These are phyloP conservation scores for Lota lota DNA, from an alignment of 2,113 vertebrate species.

Conservation along the genomic window DNA sequence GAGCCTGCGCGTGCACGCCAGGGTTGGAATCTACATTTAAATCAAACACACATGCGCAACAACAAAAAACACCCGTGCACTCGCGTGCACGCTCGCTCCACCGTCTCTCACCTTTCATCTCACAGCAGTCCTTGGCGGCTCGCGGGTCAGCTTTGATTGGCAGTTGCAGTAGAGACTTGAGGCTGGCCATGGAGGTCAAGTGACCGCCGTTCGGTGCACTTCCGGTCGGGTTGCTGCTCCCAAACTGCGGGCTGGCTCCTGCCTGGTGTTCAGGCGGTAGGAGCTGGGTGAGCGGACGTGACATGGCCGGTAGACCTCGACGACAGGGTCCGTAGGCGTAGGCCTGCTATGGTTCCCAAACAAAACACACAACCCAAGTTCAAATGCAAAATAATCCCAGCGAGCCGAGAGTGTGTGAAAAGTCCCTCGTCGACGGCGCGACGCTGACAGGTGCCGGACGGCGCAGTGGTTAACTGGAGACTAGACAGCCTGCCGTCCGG, in stretches of 20 bases:
- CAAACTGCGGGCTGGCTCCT: conserved; percentile 75
- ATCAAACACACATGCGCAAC: no score
- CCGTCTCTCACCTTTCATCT: conserved; percentile 73
- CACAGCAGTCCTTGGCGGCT: conserved; percentile 72
- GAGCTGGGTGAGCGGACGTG: conserved; percentile 74
- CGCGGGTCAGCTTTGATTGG: conserved; percentile 78
- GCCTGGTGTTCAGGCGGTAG: conserved; percentile 72
- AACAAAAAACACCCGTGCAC: background rate
- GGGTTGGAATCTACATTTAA: no score
- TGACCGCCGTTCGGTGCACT: conserved; percentile 67
- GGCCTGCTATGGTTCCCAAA: no score
- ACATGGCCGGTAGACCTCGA: conserved; percentile 59
- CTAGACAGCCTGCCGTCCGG: no score
- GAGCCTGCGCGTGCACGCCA: background rate
- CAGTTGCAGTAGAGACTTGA: conserved; percentile 77
- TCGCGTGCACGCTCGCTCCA: conserved; percentile 6
- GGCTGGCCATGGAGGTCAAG: conserved; percentile 76
- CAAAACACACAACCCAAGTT: no score
- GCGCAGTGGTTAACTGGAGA: no score
- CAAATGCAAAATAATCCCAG: background rate
- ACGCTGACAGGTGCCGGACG: background rate
- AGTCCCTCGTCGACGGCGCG: conserved; percentile 3
- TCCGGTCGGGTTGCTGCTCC: conserved; percentile 57
- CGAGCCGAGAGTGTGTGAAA: conserved; percentile 25
- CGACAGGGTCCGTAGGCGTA: background rate